Conservation (phyloP, 1,140 invertebrate species). For the Psilanteris sp. region DNA sequence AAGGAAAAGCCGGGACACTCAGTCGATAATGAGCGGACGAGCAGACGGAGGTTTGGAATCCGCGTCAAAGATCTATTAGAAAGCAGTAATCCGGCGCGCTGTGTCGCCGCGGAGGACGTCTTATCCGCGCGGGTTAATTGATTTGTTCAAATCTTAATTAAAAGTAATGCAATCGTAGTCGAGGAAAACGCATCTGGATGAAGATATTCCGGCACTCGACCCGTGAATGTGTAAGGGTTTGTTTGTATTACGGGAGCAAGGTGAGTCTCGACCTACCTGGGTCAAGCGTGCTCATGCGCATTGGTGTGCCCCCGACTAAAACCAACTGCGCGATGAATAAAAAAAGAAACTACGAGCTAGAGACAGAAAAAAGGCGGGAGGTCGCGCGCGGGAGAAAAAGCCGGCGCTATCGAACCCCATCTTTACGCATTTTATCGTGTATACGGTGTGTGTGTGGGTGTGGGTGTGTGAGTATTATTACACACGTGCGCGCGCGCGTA, state of each 20-base stretch:
- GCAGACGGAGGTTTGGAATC: no score
- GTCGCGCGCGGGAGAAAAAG: neutral
- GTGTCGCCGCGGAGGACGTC: neutral
- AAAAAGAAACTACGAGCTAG: constrained; percentile 26
- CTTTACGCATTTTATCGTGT: constrained; percentile 41
- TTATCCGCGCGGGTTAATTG: constrained; percentile 25
- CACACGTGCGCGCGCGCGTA: no score
- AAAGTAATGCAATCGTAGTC: constrained; percentile 17
- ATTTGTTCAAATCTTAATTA: constrained; percentile 29
- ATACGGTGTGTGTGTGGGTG: no score
- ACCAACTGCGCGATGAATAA: constrained; percentile 44
- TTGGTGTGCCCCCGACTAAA: constrained; percentile 14
- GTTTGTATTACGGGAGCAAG: constrained; percentile 46
- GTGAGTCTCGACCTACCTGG: constrained; percentile 55
- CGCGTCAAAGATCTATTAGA: neutral
- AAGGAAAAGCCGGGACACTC: neutral
- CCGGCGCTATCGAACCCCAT: constrained; percentile 28
- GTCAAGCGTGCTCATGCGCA: constrained; percentile 54
- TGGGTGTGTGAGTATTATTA: no score
- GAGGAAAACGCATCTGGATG: constrained; percentile 10
- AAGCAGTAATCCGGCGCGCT: constrained; percentile 1
- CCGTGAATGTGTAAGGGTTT: constrained; percentile 32
- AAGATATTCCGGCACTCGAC: constrained; percentile 20
- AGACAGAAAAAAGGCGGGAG: neutral
- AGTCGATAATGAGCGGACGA: neutral